Percentiles rank a stretch among this genome's conserved stretches.
Evolutionary conservation across 2,113 vertebrate genomes (phyloP).

Genomic region (Neopipo cinnamomea): DNA sequence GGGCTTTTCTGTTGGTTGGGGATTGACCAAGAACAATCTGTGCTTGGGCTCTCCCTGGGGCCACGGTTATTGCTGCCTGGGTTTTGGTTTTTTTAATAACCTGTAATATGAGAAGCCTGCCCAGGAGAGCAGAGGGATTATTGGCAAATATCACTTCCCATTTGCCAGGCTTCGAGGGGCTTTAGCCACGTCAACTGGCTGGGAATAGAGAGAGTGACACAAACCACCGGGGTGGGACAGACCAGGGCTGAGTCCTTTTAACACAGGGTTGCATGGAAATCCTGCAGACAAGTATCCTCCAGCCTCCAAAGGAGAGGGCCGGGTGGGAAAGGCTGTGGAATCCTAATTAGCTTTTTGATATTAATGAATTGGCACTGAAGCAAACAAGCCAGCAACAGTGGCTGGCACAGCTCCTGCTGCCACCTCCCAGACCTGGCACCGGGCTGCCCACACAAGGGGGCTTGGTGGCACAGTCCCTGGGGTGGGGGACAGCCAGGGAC

Average conservation of each 20-base stretch:
- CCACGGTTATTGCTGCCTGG: conserved; percentile 23
- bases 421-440: neutral
- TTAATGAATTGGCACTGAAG: conserved; percentile 16
- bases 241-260: neutral
- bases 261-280: neutral
- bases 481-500: neutral
- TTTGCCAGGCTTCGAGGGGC: conserved; percentile 26
- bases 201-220: neutral
- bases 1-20: neutral
- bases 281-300: conserved; percentile 1
- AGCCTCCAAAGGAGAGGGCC: neutral
- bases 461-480: neutral
- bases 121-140: conserved; percentile 49
- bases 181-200: conserved; percentile 2
- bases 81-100: conserved; percentile 62
- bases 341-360: conserved; percentile 50
- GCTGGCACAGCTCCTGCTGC: neutral
- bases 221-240: neutral
- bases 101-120: conserved; percentile 48
- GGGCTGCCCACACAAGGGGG: neutral
- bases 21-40: neutral
- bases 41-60: neutral
- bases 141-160: conserved; percentile 55
- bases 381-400: neutral
- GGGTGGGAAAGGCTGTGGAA: conserved; percentile 30